Conservation (phyloP, 2,113 vertebrate genomes). For the Tyrannus savana region DNA sequence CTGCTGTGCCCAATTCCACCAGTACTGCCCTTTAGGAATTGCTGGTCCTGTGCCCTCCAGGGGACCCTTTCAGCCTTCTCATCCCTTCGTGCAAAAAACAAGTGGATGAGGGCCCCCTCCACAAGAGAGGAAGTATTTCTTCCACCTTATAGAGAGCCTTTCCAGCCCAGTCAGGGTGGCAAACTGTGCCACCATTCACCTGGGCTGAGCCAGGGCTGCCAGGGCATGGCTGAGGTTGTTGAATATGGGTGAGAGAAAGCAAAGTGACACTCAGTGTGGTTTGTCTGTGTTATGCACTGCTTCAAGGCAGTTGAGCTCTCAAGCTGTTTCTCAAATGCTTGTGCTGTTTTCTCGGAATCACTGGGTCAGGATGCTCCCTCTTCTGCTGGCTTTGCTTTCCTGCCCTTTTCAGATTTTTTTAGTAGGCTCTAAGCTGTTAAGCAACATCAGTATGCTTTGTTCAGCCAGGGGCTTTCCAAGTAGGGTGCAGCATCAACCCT, state of each 20-base stretch:
- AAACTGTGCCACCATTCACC: fast-evolving
- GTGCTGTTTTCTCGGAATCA: fast-evolving
- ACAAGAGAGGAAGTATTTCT: background rate
- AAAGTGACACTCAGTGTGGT: background rate
- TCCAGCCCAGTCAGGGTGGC: background rate
- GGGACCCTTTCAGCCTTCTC: background rate
- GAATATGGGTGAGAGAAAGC: background rate
- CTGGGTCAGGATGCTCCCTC: background rate
- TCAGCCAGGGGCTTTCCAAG: background rate
- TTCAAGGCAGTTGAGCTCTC: background rate
- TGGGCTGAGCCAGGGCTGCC: background rate
- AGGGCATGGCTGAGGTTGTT: background rate
- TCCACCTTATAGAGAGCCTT: background rate
- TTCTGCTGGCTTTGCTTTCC: background rate
- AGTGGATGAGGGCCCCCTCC: background rate
- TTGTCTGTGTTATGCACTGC: background rate
- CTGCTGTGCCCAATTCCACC: background rate
- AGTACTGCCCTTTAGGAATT: fast-evolving
- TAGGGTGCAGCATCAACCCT: background rate
- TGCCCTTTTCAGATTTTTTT: background rate
- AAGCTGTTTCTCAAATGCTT: background rate
- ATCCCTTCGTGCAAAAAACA: background rate
- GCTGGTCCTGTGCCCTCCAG: background rate
- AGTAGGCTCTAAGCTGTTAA: background rate
- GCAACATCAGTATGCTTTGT: background rate